Evolutionary conservation across 2,113 vertebrate genomes (phyloP).

Genomic region (Sylvietta virens): DNA sequence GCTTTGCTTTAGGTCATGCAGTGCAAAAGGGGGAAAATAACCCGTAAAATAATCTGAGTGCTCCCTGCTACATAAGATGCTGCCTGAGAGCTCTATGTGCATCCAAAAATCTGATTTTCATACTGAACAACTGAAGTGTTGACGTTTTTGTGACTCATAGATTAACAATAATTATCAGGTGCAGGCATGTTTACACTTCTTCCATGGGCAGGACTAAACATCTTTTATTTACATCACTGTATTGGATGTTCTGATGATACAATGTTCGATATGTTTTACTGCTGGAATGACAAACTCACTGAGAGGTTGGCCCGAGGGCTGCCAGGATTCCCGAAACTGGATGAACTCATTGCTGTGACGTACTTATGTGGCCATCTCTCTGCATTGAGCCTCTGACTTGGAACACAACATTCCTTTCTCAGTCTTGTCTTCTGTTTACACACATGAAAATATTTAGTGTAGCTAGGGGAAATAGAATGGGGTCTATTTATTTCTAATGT

Average conservation of each 20-base stretch:
- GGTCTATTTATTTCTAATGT: not conserved
- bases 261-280: not conserved
- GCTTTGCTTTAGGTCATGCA: not conserved
- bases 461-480: not conserved
- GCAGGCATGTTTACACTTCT: not conserved
- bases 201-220: not conserved
- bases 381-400: not conserved
- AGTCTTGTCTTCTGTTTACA: not conserved
- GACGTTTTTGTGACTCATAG: not conserved
- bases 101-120: not conserved
- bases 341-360: not conserved
- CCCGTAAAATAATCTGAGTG: not conserved
- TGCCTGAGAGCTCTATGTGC: accelerated
- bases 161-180: not conserved
- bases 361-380: accelerated
- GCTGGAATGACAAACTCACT: not conserved
- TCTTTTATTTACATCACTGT: not conserved
- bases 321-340: not conserved
- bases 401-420: not conserved
- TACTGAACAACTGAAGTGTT: not conserved
- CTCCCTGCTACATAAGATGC: not conserved
- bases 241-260: not conserved
- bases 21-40: not conserved
- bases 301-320: not conserved
- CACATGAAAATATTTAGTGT: not conserved